Evolutionary conservation across 2,797 vertebrate species (phyloP), one percentile per base, ranked within the genome.

Genomic region (Diglossa cyanea): DNA sequence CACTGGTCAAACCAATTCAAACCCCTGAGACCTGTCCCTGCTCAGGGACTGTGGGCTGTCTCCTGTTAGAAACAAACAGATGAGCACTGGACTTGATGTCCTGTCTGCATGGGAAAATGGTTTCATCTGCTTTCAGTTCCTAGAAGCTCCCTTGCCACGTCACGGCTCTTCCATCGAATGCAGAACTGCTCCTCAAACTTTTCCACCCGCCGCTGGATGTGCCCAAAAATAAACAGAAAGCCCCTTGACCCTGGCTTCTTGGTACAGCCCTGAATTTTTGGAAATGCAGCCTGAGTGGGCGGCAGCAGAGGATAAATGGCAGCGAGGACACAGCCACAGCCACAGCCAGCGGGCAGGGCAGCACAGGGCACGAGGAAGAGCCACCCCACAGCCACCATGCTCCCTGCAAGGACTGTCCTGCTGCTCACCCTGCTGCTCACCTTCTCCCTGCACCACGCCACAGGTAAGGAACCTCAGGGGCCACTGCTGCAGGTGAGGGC

Each of bases 161-260:
- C 6, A 3, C 0, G 0, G 33, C 33, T 61, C 45, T 85, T 93
- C 75, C 0, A 1, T 11, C 61, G 55, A 95, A 96, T 70, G 78
- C 71, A 91, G 94, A 96, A 96, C 20, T 1, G 0, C 37, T n/a
- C 62, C 57, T 30, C 0, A 0, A 12, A 18, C 45, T 28, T 55
- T 66, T 35, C 30, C 9, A 26, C 11, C 0, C 4, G 0, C 21
- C 4, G 0, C n/a, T 57, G 48, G n/a, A n/a, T 0, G 4, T 1
- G 2, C 3, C 23, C 31, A 39, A 66, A 9, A 83, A 51, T 18
- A 9, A 10, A 10, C 26, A 74, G 42, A 91, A 94, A 84, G 15
- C 15, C 73, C 50, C 31, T 23, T 5, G 4, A 55, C 20, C 60
- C 28, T 9, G 15, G 7, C 3, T 93, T 92, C 86, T 54, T 10